Evolutionary conservation across 2,113 vertebrate species (phyloP).

Genomic region (Gymnobelideus leadbeateri): DNA sequence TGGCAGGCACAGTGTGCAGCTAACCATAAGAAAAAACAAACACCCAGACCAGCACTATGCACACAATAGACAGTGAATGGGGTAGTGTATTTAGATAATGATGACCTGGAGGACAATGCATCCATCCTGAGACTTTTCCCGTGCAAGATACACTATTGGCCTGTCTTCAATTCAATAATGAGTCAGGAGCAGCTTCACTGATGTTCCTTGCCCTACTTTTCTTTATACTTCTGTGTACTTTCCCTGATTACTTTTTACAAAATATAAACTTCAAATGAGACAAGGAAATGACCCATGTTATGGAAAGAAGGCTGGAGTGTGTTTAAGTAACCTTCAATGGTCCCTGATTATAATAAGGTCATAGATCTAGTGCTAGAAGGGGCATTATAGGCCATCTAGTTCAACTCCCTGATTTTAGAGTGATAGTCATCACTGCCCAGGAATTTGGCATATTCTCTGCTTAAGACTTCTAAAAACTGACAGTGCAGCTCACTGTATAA

Average conservation of each 20-base stretch:
- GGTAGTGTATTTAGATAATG: slow-evolving; percentile 74
- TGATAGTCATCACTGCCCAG: not conserved
- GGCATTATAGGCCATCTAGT: not conserved
- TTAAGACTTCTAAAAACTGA: not conserved
- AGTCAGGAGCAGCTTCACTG: slow-evolving; percentile 55
- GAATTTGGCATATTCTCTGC: not conserved
- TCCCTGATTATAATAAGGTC: slow-evolving; percentile 29
- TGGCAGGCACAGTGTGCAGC: slow-evolving; percentile 42
- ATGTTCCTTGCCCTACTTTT: slow-evolving; percentile 59
- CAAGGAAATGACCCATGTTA: not conserved
- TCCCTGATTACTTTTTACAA: slow-evolving; percentile 5
- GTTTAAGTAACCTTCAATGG: not conserved
- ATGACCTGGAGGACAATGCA: slow-evolving; percentile 65
- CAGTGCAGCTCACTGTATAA: not conserved
- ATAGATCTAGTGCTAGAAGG: not conserved
- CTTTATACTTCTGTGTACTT: slow-evolving; percentile 36
- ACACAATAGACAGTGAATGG: slow-evolving; percentile 62
- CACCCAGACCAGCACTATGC: slow-evolving; percentile 59
- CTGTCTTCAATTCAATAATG: slow-evolving; percentile 54
- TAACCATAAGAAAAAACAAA: slow-evolving; percentile 72
- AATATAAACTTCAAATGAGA: slow-evolving; percentile 34
- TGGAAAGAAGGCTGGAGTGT: not conserved
- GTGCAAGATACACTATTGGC: slow-evolving; percentile 64
- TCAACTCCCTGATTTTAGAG: not conserved
- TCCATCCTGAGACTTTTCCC: slow-evolving; percentile 59